Percentiles rank a stretch among this genome's conserved stretches.
These are phyloP conservation scores for Drosophila lacteicornis DNA, from an alignment of 1,140 invertebrate species.

Conservation along the genomic window DNA sequence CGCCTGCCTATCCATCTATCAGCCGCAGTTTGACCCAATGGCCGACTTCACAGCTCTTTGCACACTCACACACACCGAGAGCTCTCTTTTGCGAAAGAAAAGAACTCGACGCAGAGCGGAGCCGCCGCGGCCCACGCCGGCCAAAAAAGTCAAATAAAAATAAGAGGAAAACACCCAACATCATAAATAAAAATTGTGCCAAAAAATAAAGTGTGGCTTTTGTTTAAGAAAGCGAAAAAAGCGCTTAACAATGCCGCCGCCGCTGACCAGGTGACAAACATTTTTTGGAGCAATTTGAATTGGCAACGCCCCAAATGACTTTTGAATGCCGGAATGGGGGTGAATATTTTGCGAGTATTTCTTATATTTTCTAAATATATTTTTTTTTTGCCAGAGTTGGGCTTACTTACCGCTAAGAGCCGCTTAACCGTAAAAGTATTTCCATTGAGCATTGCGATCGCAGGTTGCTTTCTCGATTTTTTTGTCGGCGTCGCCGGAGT, in stretches of 20 bases:
- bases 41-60: slow-evolving; percentile 79
- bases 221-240: slow-evolving; percentile 49
- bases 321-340: slow-evolving; percentile 23
- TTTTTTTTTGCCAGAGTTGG: slow-evolving; percentile 28
- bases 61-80: slow-evolving; percentile 28
- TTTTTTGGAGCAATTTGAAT: slow-evolving; percentile 71
- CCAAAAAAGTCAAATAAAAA: slow-evolving; percentile 11
- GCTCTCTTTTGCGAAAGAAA: slow-evolving; percentile 21
- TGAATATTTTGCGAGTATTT: slow-evolving; percentile 16
- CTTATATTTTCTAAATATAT: background rate
- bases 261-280: slow-evolving; percentile 51
- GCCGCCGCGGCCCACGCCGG: slow-evolving; percentile 36
- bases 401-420: slow-evolving; percentile 79
- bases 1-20: slow-evolving; percentile 67
- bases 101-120: slow-evolving; percentile 13
- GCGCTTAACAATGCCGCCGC: slow-evolving; percentile 27
- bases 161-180: slow-evolving; percentile 28
- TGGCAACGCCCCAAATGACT: slow-evolving; percentile 72
- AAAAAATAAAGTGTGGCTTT: slow-evolving; percentile 31
- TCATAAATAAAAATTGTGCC: slow-evolving; percentile 48
- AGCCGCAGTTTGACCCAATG: slow-evolving; percentile 78
- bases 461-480: slow-evolving; percentile 75
- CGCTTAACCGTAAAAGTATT: slow-evolving; percentile 81
- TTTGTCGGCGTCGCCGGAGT: slow-evolving; percentile 42
- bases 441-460: slow-evolving; percentile 64